A percentile compares a stretch with the other conserved stretches of the same genome.
Conservation (phyloP, 2,797 vertebrate genomes). For the Halcyon smyrnensis region DNA sequence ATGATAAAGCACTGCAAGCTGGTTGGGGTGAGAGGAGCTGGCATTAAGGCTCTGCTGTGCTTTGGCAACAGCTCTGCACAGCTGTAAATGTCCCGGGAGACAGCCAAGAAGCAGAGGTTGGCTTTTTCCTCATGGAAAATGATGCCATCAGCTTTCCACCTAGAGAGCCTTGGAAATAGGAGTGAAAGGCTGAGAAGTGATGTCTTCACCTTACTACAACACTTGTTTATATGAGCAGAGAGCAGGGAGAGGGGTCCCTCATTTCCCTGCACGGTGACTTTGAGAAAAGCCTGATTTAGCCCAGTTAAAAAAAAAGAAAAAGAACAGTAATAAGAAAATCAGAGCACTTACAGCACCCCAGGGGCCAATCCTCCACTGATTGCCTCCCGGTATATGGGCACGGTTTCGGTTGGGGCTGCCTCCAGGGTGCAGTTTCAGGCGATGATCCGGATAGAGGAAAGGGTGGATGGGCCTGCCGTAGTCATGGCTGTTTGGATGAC, state of each 20-base stretch:
- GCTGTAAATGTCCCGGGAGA: not conserved
- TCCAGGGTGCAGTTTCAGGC: slow-evolving; percentile 75
- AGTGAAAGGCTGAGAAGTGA: not conserved
- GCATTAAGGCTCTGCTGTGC: not conserved
- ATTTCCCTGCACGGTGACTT: not conserved
- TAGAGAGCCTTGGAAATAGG: not conserved
- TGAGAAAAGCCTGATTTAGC: not conserved
- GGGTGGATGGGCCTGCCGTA: slow-evolving; percentile 74
- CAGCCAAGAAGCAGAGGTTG: not conserved
- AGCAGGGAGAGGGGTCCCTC: not conserved
- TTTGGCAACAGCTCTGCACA: not conserved
- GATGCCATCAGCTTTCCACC: not conserved
- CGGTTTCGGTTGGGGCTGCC: slow-evolving; percentile 68
- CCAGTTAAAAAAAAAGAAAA: not conserved
- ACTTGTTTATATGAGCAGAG: not conserved
- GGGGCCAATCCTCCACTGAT: slow-evolving; percentile 96
- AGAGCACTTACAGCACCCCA: slow-evolving; percentile 94
- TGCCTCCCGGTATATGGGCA: slow-evolving; percentile 77
- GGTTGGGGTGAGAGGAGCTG: not conserved
- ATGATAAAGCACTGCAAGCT: not conserved
- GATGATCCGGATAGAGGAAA: slow-evolving; percentile 74
- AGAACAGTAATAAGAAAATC: not conserved
- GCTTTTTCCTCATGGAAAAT: not conserved
- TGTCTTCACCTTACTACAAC: not conserved
- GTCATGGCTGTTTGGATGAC: slow-evolving; percentile 85